Percentiles rank a stretch among this genome's conserved stretches.
Evolutionary conservation across 2,797 vertebrate genomes (phyloP).

Genomic region (Pangasius sanitwongsei): DNA sequence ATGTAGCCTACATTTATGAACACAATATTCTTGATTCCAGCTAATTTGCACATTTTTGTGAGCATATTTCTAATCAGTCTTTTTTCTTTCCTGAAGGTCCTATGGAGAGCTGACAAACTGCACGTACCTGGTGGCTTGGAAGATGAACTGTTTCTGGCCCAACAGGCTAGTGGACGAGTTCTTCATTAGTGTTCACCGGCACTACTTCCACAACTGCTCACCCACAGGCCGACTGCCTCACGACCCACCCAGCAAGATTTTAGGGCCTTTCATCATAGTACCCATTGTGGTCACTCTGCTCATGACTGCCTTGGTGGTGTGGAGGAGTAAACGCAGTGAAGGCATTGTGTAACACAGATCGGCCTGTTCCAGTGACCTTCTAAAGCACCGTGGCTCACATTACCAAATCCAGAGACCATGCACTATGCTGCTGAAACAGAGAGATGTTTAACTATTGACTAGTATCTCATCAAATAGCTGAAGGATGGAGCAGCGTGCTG

Average conservation of each 20-base stretch:
- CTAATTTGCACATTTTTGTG: neutral
- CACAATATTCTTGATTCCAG: neutral
- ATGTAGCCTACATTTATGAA: neutral
- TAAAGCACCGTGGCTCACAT: neutral
- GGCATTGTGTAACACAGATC: slow-evolving; percentile 79
- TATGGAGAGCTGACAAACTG: slow-evolving; percentile 89
- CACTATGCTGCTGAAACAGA: neutral
- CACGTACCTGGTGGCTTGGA: slow-evolving; percentile 78
- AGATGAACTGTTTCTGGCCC: slow-evolving; percentile 90
- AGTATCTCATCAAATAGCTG: slow-evolving; percentile 9
- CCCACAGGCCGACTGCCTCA: slow-evolving; percentile 79
- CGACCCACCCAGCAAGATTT: slow-evolving; percentile 85
- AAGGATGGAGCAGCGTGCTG: neutral
- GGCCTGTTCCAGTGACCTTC: slow-evolving; percentile 4
- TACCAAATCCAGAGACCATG: slow-evolving; percentile 10
- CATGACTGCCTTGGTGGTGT: slow-evolving; percentile 90
- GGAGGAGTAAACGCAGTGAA: slow-evolving; percentile 90
- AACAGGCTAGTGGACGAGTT: slow-evolving; percentile 87
- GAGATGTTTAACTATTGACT: neutral
- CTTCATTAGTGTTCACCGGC: slow-evolving; percentile 85
- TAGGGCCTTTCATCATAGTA: slow-evolving; percentile 87
- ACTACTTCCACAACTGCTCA: slow-evolving; percentile 88
- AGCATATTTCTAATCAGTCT: neutral
- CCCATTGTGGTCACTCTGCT: slow-evolving; percentile 88
- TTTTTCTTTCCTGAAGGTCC: slow-evolving; percentile 70